Conservation (phyloP, 2,888 invertebrate genomes). For the Torymus auratus region DNA sequence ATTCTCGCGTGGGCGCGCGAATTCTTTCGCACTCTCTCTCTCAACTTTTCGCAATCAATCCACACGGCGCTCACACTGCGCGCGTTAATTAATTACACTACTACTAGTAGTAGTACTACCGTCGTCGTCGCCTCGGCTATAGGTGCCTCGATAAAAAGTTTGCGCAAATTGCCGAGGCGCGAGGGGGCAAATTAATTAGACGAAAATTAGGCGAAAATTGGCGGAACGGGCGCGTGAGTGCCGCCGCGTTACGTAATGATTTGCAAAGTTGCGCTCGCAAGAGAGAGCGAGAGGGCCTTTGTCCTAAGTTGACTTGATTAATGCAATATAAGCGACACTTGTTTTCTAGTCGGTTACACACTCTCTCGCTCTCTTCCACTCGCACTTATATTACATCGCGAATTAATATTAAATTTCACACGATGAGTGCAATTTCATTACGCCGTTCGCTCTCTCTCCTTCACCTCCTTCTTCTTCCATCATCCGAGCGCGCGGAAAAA, state of each 20-base stretch:
- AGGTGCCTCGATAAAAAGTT: slow-evolving; percentile 10
- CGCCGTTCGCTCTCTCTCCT: slow-evolving; percentile 37
- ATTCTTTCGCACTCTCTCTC: background rate
- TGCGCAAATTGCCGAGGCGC: background rate
- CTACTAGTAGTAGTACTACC: too few relatives aligned
- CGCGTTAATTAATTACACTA: slow-evolving; percentile 32
- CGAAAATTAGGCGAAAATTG: slow-evolving; percentile 24
- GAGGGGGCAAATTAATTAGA: slow-evolving; percentile 13
- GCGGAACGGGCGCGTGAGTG: background rate
- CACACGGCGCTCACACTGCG: background rate
- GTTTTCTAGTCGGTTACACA: slow-evolving; percentile 65
- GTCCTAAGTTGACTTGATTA: slow-evolving; percentile 32
- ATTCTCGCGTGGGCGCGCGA: slow-evolving; percentile 1
- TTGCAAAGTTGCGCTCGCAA: slow-evolving; percentile 1
- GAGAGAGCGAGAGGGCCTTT: background rate
- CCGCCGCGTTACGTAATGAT: slow-evolving; percentile 1
- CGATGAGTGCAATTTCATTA: slow-evolving; percentile 75
- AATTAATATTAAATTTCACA: slow-evolving; percentile 75
- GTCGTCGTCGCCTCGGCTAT: too few relatives aligned
- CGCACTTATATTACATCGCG: slow-evolving; percentile 70
- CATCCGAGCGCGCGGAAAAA: slow-evolving; percentile 62
- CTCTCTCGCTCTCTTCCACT: slow-evolving; percentile 57
- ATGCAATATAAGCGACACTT: slow-evolving; percentile 58
- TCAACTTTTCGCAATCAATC: slow-evolving; percentile 17
- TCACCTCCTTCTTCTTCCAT: background rate